Conservation (phyloP, 2,113 vertebrate genomes). For the Nicator chloris region DNA sequence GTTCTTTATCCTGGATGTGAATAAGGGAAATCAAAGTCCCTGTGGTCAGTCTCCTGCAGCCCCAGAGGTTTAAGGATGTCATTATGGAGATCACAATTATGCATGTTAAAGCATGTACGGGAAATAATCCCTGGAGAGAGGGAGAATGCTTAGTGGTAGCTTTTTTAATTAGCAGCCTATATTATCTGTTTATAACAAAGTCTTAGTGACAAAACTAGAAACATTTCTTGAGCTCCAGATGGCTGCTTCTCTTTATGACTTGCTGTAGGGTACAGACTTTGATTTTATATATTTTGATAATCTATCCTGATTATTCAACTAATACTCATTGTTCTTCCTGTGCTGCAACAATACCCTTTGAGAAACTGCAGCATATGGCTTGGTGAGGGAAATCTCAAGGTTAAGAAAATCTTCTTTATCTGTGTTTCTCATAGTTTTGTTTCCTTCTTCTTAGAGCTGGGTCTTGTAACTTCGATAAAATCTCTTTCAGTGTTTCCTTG, state of each 20-base stretch:
- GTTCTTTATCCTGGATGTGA: not conserved
- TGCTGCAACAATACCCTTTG: not conserved
- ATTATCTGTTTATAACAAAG: conserved; percentile 9
- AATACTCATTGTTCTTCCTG: conserved; percentile 36
- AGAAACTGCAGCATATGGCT: conserved; percentile 20
- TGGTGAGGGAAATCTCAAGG: not conserved
- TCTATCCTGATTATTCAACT: conserved; percentile 60
- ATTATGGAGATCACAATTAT: not conserved
- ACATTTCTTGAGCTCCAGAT: conserved; percentile 33
- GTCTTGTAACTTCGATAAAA: not conserved
- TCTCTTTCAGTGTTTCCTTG: not conserved
- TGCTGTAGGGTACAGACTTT: conserved; percentile 46
- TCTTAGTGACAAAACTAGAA: conserved; percentile 13
- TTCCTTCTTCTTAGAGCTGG: not conserved
- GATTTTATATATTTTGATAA: conserved; percentile 64
- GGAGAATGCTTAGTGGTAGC: not conserved
- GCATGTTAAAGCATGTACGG: not conserved
- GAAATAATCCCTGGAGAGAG: not conserved
- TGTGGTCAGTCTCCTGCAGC: not conserved
- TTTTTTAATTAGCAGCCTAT: conserved; percentile 45
- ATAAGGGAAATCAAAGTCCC: not conserved
- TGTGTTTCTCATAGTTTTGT: not conserved
- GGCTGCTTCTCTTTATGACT: conserved; percentile 33
- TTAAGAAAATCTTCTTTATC: not conserved
- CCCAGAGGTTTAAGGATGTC: not conserved